Evolutionary conservation across 2,113 vertebrate genomes (phyloP).

Genomic region (Rhodinocichla rosea): DNA sequence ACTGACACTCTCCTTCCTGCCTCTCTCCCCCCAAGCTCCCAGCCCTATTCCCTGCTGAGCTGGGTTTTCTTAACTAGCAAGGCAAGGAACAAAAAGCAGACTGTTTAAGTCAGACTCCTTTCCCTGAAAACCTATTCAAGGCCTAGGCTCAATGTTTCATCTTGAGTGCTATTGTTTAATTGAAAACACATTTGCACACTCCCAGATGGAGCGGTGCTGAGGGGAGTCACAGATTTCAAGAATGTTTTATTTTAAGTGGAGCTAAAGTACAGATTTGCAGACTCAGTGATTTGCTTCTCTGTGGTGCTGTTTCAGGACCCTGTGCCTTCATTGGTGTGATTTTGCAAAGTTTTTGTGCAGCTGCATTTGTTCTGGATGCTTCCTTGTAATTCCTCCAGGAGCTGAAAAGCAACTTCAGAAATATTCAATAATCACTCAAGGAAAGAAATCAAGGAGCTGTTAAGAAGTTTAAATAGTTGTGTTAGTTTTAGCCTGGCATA

Average conservation of each 20-base stretch:
- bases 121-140: constrained; percentile 15
- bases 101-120: constrained; percentile 36
- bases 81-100: constrained; percentile 37
- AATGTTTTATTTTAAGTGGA: not conserved
- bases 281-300: not conserved
- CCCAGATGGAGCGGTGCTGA: not conserved
- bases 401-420: not conserved
- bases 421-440: not conserved
- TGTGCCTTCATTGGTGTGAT: not conserved
- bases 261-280: not conserved
- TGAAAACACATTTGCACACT: constrained; percentile 1
- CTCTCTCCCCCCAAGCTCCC: not conserved
- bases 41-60: not conserved
- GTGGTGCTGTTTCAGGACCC: not conserved
- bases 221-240: not conserved
- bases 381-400: not conserved
- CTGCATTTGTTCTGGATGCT: not conserved
- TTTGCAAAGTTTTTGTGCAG: not conserved
- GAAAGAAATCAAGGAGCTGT: not conserved
- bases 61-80: not conserved
- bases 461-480: not conserved
- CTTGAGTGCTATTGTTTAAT: constrained; percentile 5
- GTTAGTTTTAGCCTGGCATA: not conserved
- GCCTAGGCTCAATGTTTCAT: not conserved
- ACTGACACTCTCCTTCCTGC: not conserved